Evolutionary conservation across 2,797 vertebrate genomes (phyloP).

Genomic region (Anguilla pacifica): DNA sequence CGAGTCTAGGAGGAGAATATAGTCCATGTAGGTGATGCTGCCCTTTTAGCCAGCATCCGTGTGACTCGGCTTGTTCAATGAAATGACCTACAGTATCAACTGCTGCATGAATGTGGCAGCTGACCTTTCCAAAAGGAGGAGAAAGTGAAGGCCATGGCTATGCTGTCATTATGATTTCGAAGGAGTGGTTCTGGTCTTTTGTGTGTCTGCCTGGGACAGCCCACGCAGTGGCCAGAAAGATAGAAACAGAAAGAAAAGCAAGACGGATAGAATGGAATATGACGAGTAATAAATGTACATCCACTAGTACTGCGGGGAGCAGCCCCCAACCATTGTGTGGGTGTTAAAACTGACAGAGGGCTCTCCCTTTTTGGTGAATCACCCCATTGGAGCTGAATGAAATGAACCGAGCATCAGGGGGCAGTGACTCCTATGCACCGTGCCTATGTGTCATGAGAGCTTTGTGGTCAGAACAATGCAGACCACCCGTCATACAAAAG

Average conservation of each 20-base stretch:
- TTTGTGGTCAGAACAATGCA: conserved; percentile 12
- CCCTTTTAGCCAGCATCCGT: background rate
- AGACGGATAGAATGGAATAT: background rate
- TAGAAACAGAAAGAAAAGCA: background rate
- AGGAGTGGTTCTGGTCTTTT: background rate
- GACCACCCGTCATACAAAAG: background rate
- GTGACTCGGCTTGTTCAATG: background rate
- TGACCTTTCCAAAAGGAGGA: conserved; percentile 5
- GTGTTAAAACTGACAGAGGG: background rate
- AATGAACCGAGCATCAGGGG: background rate
- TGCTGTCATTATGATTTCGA: background rate
- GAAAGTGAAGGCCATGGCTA: conserved; percentile 1
- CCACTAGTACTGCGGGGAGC: background rate
- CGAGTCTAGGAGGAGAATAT: background rate
- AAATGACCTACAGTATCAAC: background rate
- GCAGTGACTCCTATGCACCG: background rate
- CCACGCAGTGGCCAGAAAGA: background rate
- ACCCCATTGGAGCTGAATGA: background rate
- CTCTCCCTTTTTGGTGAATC: conserved; percentile 1
- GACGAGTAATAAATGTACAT: background rate
- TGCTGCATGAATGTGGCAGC: background rate
- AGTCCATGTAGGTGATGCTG: background rate
- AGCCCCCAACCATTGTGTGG: background rate
- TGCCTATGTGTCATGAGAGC: background rate
- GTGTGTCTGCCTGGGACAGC: background rate